These are phyloP conservation scores for Trematocara marginatum DNA, from an alignment of 2,113 vertebrate species.

Conservation along the genomic window DNA sequence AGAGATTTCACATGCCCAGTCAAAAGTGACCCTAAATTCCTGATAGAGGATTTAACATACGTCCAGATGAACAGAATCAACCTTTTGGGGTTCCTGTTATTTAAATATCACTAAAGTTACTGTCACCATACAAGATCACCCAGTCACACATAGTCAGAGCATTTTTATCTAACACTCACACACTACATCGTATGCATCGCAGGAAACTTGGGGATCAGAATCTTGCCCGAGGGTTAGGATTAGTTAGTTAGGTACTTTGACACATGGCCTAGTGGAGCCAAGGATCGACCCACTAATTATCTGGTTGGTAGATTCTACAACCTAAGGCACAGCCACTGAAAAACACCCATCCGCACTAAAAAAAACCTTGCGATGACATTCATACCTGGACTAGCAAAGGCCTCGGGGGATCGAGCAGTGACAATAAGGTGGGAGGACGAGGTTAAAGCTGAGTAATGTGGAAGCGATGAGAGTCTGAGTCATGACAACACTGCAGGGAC, in stretches of 20 bases:
- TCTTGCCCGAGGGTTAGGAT: not conserved
- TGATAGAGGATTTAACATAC: no score
- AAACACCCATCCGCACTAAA: not conserved
- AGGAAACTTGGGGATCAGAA: not conserved
- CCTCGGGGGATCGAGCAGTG: not conserved
- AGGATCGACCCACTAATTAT: not conserved
- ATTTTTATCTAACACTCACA: not conserved
- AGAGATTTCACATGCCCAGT: no score
- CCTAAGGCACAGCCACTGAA: not conserved
- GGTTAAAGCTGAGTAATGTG: constrained; percentile 46
- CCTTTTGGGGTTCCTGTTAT: not conserved
- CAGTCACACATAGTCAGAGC: not conserved
- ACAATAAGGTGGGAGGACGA: not conserved
- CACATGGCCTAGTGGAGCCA: not conserved
- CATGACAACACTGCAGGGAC: constrained; percentile 16
- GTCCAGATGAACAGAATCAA: no score
- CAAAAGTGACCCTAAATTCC: no score
- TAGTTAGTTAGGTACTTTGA: not conserved
- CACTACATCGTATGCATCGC: not conserved
- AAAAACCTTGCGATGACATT: not conserved
- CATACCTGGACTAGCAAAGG: not conserved
- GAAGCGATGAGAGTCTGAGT: constrained; percentile 28
- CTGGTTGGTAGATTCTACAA: not conserved
- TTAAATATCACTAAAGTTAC: not conserved
- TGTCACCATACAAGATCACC: not conserved